Evolutionary conservation across 2,113 vertebrate genomes (phyloP), one percentile per base, ranked within the genome.

Genomic region (Atherinomorus stipes): DNA sequence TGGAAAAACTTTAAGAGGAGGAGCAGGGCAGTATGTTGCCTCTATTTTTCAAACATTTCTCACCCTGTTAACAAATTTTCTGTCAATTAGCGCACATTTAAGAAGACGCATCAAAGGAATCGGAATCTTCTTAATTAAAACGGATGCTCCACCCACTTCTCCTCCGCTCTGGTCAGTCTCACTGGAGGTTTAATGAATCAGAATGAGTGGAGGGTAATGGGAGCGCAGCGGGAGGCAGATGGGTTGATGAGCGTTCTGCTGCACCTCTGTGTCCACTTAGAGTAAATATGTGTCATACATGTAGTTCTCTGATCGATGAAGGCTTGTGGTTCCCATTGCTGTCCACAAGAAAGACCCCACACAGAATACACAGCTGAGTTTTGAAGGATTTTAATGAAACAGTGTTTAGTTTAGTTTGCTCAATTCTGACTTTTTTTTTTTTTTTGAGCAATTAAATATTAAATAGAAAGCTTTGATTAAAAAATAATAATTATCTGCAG

Each of bases 121-220:
- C 16, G 16, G 62, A 65, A 72, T 76, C 76, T 69, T 78, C 40
- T 59, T 60, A 67, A 69, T 16, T 40, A 65, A 78, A 85, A 78
- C 23, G 25, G 81, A 78, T 31, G 62, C 72, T 25, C 44, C 59
- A 7, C 50, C 64, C 78, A 70, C 42, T 56, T 18, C 47, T 73
- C 53, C 64, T 40, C 59, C 21, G 8, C 71, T 67, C 70, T 50
- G 74, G 81, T 76, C 88, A 42, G 64, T 66, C 76, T 87, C 75
- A 44, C 83, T 53, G 52, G 70, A 82, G 74, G 80, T 76, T 88
- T 86, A 90, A 89, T 91, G 86, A 91, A 88, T 82, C 47, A 70
- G 74, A 87, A 89, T 73, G n/a, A 70, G 78, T 45, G 18, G 74
- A 21, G 53, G 78, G 80, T 88, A 85, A 86, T 80, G 69, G 79